phyloP scores from a whole-genome alignment of 1,140 invertebrate species.

The Octopus bimaculoides region DNA sequence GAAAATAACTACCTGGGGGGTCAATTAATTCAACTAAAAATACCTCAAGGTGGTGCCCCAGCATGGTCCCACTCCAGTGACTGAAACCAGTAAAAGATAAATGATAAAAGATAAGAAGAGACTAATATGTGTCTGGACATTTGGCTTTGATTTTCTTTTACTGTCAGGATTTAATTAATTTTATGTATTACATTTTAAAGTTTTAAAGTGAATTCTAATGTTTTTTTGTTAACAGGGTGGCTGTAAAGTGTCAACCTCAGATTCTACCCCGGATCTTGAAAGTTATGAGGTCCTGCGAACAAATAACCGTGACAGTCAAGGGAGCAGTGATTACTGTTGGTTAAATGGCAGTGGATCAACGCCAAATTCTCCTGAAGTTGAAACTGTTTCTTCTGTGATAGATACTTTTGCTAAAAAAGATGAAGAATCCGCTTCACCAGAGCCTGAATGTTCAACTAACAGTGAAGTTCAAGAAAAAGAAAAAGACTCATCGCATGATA shows the following conservation, averaged over 20 bases:
- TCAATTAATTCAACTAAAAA: too few relatives aligned
- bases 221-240: not conserved
- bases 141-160: too few relatives aligned
- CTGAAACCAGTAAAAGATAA: too few relatives aligned
- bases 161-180: too few relatives aligned
- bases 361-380: constrained; percentile 6
- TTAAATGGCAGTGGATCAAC: constrained; percentile 8
- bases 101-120: too few relatives aligned
- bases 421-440: not conserved
- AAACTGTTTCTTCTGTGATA: not conserved
- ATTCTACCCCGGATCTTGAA: constrained; percentile 49
- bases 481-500: not conserved
- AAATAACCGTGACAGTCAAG: constrained; percentile 30
- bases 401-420: not conserved
- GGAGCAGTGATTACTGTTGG: not conserved
- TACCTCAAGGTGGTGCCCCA: too few relatives aligned
- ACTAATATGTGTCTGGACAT: too few relatives aligned
- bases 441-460: not conserved
- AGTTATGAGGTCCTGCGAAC: constrained; percentile 45
- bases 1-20: too few relatives aligned
- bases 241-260: constrained; percentile 4
- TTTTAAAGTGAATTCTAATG: not conserved
- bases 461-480: not conserved
- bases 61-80: too few relatives aligned
- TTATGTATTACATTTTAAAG: not conserved